Evolutionary conservation across 2,797 vertebrate species (phyloP).

Genomic region (Esox lucius): DNA sequence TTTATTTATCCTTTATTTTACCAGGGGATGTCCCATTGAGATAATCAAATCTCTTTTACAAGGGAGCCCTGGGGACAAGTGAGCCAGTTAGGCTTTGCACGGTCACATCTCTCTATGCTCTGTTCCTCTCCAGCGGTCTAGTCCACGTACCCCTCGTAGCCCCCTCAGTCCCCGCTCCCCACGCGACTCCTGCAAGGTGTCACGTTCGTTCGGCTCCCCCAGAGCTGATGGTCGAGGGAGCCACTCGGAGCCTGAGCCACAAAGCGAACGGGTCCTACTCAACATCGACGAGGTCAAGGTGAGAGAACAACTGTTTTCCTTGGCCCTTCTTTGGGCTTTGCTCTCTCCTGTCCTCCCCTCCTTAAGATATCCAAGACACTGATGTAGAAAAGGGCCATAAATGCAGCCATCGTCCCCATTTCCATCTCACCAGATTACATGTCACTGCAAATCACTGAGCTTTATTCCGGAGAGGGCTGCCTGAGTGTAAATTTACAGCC

Average conservation of each 20-base stretch:
- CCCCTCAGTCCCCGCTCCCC: constrained; percentile 48
- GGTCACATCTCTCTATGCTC: constrained; percentile 18
- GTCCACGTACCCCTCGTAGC: constrained; percentile 47
- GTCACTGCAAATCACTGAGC: not conserved
- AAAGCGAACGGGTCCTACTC: constrained; percentile 76
- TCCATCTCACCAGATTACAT: not conserved
- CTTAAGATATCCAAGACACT: not conserved
- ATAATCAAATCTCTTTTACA: no score
- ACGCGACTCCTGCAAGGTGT: constrained; percentile 51
- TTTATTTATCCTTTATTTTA: no score
- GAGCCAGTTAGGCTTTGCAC: constrained; percentile 38
- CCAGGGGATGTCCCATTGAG: no score
- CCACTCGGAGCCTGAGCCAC: constrained; percentile 50
- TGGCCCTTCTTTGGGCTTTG: not conserved
- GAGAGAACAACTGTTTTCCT: constrained; percentile 21
- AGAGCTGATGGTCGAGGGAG: constrained; percentile 47
- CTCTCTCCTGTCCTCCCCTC: not conserved
- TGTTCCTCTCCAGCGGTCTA: constrained; percentile 50
- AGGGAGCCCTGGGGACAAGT: no score
- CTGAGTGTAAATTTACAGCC: not conserved
- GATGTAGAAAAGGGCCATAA: not conserved
- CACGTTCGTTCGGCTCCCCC: constrained; percentile 46
- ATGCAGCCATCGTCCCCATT: not conserved
- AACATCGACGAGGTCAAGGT: constrained; percentile 83
- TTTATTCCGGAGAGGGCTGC: not conserved